phyloP scores from a whole-genome alignment of 1,140 invertebrate genomes.

The Globodera rostochiensis region DNA sequence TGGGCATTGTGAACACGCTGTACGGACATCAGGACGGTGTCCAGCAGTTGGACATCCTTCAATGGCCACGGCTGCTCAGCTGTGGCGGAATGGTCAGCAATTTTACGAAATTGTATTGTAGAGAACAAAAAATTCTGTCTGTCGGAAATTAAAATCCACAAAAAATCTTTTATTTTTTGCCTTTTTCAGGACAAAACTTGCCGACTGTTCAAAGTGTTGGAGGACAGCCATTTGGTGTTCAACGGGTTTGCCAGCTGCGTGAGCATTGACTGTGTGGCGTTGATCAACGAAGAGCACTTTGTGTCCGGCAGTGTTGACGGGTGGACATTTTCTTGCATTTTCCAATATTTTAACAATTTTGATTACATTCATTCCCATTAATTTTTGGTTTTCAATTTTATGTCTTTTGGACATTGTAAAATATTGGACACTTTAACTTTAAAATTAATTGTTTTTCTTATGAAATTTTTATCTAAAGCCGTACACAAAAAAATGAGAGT shows the following conservation, averaged over 20 bases:
- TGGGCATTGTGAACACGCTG: slow-evolving; percentile 48
- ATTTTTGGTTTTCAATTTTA: too few species aligned
- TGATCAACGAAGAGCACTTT: slow-evolving; percentile 54
- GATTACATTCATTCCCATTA: too few species aligned
- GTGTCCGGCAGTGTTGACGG: slow-evolving; percentile 45
- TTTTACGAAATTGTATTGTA: too few species aligned
- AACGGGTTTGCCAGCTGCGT: slow-evolving; percentile 43
- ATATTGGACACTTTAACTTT: too few species aligned
- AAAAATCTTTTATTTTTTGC: not conserved
- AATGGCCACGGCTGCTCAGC: slow-evolving; percentile 39
- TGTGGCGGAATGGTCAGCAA: slow-evolving; percentile 20
- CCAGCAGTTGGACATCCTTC: slow-evolving; percentile 48
- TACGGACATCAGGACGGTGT: slow-evolving; percentile 46
- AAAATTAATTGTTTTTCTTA: too few species aligned
- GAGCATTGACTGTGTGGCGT: slow-evolving; percentile 46
- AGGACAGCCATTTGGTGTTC: slow-evolving; percentile 47
- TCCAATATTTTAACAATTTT: too few species aligned
- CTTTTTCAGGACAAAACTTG: slow-evolving; percentile 30
- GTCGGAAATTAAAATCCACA: not conserved
- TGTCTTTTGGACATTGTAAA: too few species aligned
- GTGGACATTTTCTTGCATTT: slow-evolving; percentile 27
- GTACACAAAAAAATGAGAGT: not conserved
- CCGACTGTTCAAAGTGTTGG: slow-evolving; percentile 45
- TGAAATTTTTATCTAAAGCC: too few species aligned
- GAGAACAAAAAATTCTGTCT: not conserved